Percentiles rank a stretch among this genome's conserved stretches.
These are phyloP conservation scores for Notoglanidium macrostoma DNA, from an alignment of 2,797 vertebrate species.

Conservation along the genomic window DNA sequence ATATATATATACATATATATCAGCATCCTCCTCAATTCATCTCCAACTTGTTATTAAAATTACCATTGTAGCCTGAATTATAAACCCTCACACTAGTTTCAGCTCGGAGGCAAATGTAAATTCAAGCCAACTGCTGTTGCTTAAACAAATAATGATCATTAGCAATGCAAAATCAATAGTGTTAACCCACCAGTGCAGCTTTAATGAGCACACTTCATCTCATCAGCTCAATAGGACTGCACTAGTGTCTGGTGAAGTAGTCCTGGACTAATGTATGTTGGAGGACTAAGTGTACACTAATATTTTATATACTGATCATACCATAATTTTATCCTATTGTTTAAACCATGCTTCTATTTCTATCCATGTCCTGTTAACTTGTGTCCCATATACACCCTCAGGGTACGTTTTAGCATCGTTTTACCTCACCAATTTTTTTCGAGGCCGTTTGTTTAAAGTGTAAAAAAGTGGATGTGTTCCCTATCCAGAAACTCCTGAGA, in stretches of 20 bases:
- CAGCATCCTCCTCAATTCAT: neutral
- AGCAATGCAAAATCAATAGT: slow-evolving; percentile 31
- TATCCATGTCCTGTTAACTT: neutral
- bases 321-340: neutral
- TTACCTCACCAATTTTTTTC: neutral
- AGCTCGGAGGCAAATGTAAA: slow-evolving; percentile 21
- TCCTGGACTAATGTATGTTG: neutral
- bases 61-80: slow-evolving; percentile 1
- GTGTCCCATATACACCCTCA: slow-evolving; percentile 9
- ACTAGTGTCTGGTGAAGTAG: neutral
- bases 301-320: slow-evolving; percentile 1
- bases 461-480: neutral
- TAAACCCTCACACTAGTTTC: neutral
- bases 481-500: slow-evolving; percentile 27
- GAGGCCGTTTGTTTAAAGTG: neutral
- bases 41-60: neutral
- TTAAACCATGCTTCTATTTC: neutral
- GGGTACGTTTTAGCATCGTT: slow-evolving; percentile 12
- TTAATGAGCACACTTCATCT: slow-evolving; percentile 13
- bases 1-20: neutral
- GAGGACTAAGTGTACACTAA: neutral
- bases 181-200: neutral
- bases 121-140: neutral
- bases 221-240: neutral
- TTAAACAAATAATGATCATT: slow-evolving; percentile 22